These are phyloP conservation scores for Mythimna vitellina DNA, from an alignment of 2,888 invertebrate species.

Conservation along the genomic window DNA sequence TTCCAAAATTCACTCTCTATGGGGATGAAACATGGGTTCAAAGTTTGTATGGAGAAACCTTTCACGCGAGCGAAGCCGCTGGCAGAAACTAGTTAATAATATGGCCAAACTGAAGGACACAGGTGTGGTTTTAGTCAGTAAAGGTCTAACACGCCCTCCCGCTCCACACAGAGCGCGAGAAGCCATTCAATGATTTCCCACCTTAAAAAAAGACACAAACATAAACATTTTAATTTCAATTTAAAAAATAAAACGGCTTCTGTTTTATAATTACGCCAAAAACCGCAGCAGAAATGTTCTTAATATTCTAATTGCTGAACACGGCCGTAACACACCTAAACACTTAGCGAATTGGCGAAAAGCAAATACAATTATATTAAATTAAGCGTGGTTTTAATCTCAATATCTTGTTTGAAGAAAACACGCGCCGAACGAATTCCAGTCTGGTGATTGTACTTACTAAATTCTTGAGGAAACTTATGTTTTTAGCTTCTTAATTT, in stretches of 20 bases:
- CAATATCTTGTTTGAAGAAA: conserved; percentile 68
- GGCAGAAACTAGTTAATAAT: no score
- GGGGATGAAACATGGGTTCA: no score
- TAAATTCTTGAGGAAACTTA: conserved; percentile 33
- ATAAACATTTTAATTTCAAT: conserved; percentile 48
- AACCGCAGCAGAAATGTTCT: conserved; percentile 34
- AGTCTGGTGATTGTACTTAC: conserved; percentile 57
- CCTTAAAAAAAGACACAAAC: conserved; percentile 10
- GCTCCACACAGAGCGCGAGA: no score
- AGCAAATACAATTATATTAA: conserved; percentile 64
- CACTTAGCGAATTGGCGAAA: conserved; percentile 59
- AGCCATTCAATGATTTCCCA: no score
- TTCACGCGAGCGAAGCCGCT: no score
- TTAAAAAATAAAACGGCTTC: conserved; percentile 40
- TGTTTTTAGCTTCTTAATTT: background rate
- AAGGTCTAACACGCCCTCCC: no score
- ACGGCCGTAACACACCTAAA: conserved; percentile 46
- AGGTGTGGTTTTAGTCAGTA: no score
- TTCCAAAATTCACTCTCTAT: no score
- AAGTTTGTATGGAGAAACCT: no score
- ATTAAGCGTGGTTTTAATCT: conserved; percentile 69
- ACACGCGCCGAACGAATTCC: conserved; percentile 69
- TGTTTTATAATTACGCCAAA: conserved; percentile 30
- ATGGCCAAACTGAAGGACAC: no score
- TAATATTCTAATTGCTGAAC: conserved; percentile 51